Base-by-base conservation (phyloP, 2,888 invertebrate genomes). In the Melolontha melolontha region DNA sequence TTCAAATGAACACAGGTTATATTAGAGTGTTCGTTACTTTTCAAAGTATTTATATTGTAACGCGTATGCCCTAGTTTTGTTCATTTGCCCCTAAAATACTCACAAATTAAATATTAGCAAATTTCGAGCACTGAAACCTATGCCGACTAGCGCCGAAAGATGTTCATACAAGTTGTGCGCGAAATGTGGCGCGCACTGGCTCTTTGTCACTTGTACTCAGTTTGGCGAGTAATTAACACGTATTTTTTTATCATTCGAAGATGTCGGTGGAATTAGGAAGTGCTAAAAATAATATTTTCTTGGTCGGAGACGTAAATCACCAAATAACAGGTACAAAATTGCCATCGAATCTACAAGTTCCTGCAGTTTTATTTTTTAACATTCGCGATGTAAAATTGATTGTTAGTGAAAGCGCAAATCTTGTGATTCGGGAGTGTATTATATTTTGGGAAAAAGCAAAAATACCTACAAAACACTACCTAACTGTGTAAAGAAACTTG, bases 271-370 rank as follows among this genome's bases (percentile, higher is more conserved):
- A 29, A 5, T 29, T 29, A 29, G 6, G 29, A 29, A 29, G 57
- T 67, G 39, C 54, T n/a, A n/a, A n/a, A n/a, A n/a, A n/a, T n/a
- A n/a, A n/a, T n/a, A n/a, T n/a, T n/a, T n/a, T n/a, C n/a, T n/a
- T n/a, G n/a, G n/a, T n/a, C n/a, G n/a, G n/a, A n/a, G n/a, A n/a
- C n/a, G n/a, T n/a, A n/a, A n/a, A 64, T 29, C 50, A 68, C 64
- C 57, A 66, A 68, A 72, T 70, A 65, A 59, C 47, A 5, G 65
- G 47, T 62, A 29, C 64, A 11, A 71, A 72, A 63, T 57, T 73
- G 14, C 69, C 66, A n/a, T 72, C 70, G 29, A 67, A 69, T 64
- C 39, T 64, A 59, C 66, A 71, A 70, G 71, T 71, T 63, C 66
- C 70, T 6, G 29, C 44, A 51, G 66, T 71, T 49, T 67, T 71